phyloP scores from a whole-genome alignment of 2,113 vertebrate genomes.

The Xenopus borealis region DNA sequence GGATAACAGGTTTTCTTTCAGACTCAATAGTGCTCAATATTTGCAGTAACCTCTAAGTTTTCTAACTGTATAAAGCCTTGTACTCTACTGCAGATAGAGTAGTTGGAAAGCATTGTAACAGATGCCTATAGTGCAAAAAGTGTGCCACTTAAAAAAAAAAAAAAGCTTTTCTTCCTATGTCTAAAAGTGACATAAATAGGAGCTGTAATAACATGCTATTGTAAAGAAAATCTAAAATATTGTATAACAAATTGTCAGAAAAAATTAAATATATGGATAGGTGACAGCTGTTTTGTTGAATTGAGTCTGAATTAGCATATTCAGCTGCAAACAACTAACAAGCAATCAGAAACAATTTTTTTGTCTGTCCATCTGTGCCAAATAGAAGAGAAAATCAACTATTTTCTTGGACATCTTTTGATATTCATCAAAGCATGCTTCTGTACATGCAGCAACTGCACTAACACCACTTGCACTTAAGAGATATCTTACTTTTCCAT shows the following conservation, averaged over 20 bases:
- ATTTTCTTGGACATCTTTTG: conserved; percentile 59
- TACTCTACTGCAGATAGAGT: too few species aligned
- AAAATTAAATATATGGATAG: conserved; percentile 34
- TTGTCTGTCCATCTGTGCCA: conserved; percentile 73
- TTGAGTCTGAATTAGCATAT: conserved; percentile 63
- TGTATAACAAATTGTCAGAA: conserved; percentile 32
- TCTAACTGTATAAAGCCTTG: too few species aligned
- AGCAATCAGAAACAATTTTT: conserved; percentile 59
- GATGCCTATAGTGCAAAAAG: too few species aligned
- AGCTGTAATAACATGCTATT: conserved; percentile 36
- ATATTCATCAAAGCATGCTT: conserved; percentile 57
- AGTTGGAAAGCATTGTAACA: too few species aligned
- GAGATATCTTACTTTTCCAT: background rate
- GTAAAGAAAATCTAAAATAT: conserved; percentile 38
- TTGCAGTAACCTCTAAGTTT: too few species aligned
- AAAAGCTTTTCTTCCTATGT: background rate
- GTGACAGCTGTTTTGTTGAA: conserved; percentile 50
- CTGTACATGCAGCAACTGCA: conserved; percentile 28
- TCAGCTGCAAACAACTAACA: conserved; percentile 64
- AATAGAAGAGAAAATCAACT: conserved; percentile 71
- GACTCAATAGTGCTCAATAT: too few species aligned
- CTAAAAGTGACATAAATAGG: conserved; percentile 7
- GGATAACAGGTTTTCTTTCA: too few species aligned
- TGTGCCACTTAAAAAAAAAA: too few species aligned
- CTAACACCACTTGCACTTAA: background rate